These are phyloP conservation scores for Pseudococcus jackbeardsleyi DNA, from an alignment of 2,888 invertebrate species.

Conservation along the genomic window DNA sequence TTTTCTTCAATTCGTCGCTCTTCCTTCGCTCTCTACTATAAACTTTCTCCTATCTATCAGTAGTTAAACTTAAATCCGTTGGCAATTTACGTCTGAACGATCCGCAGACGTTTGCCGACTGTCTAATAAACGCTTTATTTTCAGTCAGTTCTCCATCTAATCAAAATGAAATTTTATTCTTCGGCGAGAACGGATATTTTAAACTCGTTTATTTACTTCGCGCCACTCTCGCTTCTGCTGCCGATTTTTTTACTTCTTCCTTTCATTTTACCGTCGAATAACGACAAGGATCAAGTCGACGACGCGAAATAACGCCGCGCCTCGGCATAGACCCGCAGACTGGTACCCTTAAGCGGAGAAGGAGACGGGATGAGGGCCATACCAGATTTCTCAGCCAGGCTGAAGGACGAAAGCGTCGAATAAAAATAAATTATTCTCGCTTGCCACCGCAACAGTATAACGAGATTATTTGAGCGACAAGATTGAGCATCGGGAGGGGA, in stretches of 20 bases:
- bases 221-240: no score
- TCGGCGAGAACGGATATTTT: slow-evolving; percentile 60
- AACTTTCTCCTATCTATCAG: slow-evolving; percentile 65
- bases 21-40: neutral
- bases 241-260: no score
- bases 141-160: slow-evolving; percentile 65
- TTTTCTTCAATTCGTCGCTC: slow-evolving; percentile 63
- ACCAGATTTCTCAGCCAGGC: neutral
- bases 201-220: slow-evolving; percentile 59
- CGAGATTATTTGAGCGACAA: slow-evolving; percentile 25
- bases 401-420: neutral
- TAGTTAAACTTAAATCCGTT: slow-evolving; percentile 65
- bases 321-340: neutral
- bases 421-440: slow-evolving; percentile 29
- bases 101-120: slow-evolving; percentile 65
- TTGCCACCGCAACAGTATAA: slow-evolving; percentile 32
- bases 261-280: slow-evolving; percentile 54
- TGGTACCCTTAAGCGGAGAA: neutral
- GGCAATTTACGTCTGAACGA: slow-evolving; percentile 65
- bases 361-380: neutral
- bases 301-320: neutral
- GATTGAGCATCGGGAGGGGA: neutral
- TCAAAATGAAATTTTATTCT: slow-evolving; percentile 64
- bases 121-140: slow-evolving; percentile 65
- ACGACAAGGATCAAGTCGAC: slow-evolving; percentile 50